Evolutionary conservation across 2,888 invertebrate genomes (phyloP).

Genomic region (Stegana nigrithorax): DNA sequence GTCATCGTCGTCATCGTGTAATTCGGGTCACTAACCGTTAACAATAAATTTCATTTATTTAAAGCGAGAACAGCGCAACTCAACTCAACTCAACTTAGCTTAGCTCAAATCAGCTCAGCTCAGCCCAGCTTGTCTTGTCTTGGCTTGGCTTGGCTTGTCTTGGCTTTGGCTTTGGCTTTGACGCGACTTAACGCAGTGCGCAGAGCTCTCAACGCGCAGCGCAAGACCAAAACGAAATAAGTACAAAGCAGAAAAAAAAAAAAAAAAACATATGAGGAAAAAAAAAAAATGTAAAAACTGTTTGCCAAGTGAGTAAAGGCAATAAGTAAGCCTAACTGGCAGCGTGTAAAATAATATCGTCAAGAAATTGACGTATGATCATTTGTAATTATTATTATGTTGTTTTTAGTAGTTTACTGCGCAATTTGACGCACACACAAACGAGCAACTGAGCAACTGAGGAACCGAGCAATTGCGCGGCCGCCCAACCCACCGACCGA

Average conservation of each 20-base stretch:
- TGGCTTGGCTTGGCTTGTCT: too few relatives aligned
- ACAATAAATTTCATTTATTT: constrained; percentile 65
- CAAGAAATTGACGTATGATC: constrained; percentile 61
- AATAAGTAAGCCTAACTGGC: constrained; percentile 9
- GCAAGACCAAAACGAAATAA: too few relatives aligned
- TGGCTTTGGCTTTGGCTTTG: too few relatives aligned
- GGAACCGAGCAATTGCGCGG: too few relatives aligned
- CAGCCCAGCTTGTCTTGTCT: too few relatives aligned
- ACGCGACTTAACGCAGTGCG: background rate
- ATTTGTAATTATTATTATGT: constrained; percentile 62
- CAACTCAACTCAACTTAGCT: background rate
- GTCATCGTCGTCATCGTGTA: constrained; percentile 37
- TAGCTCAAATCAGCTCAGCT: too few relatives aligned
- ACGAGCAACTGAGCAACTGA: constrained; percentile 2
- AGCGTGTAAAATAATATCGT: constrained; percentile 48
- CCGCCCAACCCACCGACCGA: background rate
- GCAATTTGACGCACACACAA: constrained; percentile 16
- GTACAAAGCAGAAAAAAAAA: too few relatives aligned
- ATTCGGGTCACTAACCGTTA: constrained; percentile 66
- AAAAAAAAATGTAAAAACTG: too few relatives aligned
- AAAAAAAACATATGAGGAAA: too few relatives aligned
- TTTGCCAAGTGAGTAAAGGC: background rate
- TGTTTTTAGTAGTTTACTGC: constrained; percentile 37
- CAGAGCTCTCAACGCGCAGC: too few relatives aligned
- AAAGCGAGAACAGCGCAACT: constrained; percentile 30